Evolutionary conservation across 2,113 vertebrate genomes (phyloP).

Genomic region (Hassar affinis): DNA sequence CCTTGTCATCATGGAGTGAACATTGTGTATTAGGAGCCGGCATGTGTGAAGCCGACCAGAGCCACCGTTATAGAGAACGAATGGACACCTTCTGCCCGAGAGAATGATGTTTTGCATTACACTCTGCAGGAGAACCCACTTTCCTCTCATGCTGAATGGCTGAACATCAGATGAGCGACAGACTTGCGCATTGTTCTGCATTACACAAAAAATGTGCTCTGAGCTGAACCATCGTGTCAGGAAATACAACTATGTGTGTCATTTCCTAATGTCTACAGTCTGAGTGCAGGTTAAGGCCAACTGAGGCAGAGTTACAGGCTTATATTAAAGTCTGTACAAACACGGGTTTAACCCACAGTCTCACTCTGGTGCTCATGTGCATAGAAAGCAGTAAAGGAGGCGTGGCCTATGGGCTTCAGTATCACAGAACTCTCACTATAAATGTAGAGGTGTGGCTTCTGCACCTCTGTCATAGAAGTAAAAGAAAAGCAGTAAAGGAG

Average conservation of each 20-base stretch:
- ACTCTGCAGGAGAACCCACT: neutral
- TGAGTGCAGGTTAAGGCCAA: neutral
- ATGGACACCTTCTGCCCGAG: neutral
- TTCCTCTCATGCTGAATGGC: neutral
- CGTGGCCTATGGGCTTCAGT: neutral
- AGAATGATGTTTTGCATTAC: neutral
- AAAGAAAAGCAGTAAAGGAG: neutral
- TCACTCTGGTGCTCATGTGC: too few species aligned
- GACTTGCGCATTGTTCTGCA: neutral
- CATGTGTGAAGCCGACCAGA: too few species aligned
- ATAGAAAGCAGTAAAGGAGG: too few species aligned
- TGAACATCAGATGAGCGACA: neutral
- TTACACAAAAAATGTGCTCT: neutral
- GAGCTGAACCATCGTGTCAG: neutral
- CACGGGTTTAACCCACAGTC: too few species aligned
- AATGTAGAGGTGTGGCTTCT: neutral
- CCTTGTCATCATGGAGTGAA: too few species aligned
- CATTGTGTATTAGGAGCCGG: too few species aligned
- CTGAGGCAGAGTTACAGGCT: neutral
- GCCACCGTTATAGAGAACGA: neutral
- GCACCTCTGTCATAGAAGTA: too few species aligned
- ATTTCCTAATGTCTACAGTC: conserved; percentile 7
- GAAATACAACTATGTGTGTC: neutral
- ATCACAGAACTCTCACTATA: too few species aligned
- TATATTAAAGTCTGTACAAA: neutral